A percentile compares a stretch with the other conserved stretches of the same genome.
phyloP scores from a whole-genome alignment of 2,888 invertebrate genomes.

The Lepidocyrtoides sp. region DNA sequence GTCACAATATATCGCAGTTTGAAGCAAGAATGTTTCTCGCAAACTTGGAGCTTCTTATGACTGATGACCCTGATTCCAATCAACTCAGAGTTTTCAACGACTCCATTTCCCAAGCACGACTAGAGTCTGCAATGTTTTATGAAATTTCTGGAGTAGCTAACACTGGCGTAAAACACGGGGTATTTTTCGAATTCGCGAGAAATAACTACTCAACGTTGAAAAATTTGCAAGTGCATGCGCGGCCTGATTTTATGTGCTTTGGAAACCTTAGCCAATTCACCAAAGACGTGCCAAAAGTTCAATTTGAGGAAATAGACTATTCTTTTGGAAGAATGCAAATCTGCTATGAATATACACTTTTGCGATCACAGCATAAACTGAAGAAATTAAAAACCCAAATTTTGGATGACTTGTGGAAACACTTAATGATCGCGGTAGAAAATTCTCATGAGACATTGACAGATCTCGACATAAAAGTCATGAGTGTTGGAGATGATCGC shows the following conservation, averaged over 20 bases:
- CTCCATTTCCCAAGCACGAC: constrained; percentile 42
- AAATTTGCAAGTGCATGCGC: constrained; percentile 59
- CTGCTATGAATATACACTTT: constrained; percentile 62
- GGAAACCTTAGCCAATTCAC: constrained; percentile 59
- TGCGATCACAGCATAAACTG: constrained; percentile 65
- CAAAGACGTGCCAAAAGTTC: constrained; percentile 67
- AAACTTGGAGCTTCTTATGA: constrained; percentile 58
- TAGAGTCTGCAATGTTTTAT: constrained; percentile 32
- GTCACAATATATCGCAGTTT: constrained; percentile 46
- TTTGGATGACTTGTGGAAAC: constrained; percentile 73
- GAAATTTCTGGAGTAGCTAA: neutral
- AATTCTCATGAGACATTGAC: constrained; percentile 49
- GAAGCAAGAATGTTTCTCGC: constrained; percentile 64
- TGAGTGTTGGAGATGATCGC: constrained; percentile 58
- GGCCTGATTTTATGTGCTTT: constrained; percentile 78
- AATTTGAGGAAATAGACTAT: constrained; percentile 80
- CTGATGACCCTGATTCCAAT: neutral
- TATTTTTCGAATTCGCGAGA: constrained; percentile 68
- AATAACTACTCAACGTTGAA: constrained; percentile 64
- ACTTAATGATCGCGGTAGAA: constrained; percentile 47
- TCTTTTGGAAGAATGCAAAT: constrained; percentile 78
- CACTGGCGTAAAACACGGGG: constrained; percentile 50
- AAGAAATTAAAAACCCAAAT: constrained; percentile 61
- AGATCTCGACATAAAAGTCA: constrained; percentile 72
- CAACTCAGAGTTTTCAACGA: constrained; percentile 33